These are phyloP conservation scores for Limosa lapponica DNA, from an alignment of 2,797 vertebrate genomes.

Conservation along the genomic window DNA sequence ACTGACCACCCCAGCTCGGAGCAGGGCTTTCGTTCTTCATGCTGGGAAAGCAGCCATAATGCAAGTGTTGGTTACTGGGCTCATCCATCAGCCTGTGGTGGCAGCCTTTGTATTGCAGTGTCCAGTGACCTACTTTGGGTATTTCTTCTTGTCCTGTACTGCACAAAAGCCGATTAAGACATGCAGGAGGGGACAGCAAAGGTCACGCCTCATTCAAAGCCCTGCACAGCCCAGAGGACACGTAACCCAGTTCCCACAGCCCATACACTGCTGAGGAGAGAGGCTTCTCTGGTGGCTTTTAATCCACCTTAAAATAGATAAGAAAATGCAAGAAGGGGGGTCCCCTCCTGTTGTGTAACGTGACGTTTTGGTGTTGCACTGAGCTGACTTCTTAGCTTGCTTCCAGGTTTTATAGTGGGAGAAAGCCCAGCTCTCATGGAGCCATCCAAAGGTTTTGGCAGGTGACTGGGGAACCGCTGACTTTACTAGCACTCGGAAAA, in stretches of 20 bases:
- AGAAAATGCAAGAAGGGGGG: not conserved
- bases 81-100: not conserved
- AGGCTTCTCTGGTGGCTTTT: not conserved
- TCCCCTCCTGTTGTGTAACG: not conserved
- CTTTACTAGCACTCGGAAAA: not conserved
- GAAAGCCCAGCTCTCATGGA: not conserved
- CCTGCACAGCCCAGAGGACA: not conserved
- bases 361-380: fast-evolving
- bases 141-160: not conserved
- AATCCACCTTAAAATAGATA: not conserved
- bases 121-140: not conserved
- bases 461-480: not conserved
- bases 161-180: not conserved
- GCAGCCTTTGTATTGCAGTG: not conserved
- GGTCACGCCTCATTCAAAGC: not conserved
- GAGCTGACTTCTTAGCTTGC: not conserved
- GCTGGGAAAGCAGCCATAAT: fast-evolving
- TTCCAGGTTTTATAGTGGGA: not conserved
- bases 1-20: fast-evolving
- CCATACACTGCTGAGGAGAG: not conserved
- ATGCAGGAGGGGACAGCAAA: not conserved
- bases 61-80: fast-evolving
- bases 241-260: not conserved
- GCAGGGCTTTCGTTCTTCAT: not conserved
- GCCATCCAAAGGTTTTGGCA: not conserved